phyloP scores from a whole-genome alignment of 2,797 vertebrate genomes.

The Margarornis squamiger region DNA sequence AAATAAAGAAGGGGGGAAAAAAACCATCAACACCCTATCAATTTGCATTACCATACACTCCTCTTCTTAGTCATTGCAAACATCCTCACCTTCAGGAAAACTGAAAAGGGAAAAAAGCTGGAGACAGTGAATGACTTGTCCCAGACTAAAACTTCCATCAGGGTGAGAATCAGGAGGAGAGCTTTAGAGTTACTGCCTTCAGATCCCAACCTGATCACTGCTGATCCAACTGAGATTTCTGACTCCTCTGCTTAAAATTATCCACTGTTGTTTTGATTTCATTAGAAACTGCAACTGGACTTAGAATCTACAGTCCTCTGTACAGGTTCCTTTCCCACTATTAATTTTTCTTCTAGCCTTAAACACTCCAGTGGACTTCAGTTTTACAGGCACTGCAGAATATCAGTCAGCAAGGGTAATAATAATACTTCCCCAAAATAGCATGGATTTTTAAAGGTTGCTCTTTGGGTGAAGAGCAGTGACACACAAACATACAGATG shows the following conservation, averaged over 20 bases:
- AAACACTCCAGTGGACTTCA: not conserved
- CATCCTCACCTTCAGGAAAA: not conserved
- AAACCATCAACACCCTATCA: not conserved
- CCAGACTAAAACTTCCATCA: not conserved
- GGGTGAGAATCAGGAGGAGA: not conserved
- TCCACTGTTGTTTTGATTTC: not conserved
- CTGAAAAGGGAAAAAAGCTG: not conserved
- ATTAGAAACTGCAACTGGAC: not conserved
- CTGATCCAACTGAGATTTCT: not conserved
- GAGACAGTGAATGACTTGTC: not conserved
- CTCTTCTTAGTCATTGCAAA: not conserved
- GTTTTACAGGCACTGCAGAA: not conserved
- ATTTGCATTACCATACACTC: not conserved
- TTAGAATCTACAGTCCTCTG: not conserved
- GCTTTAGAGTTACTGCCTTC: not conserved
- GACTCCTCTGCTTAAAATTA: not conserved
- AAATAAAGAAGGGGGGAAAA: not conserved
- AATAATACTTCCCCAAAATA: not conserved
- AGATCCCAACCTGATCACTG: not conserved
- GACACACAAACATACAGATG: not conserved
- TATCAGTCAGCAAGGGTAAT: not conserved
- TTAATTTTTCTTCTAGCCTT: not conserved
- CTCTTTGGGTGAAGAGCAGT: not conserved
- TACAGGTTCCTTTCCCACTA: not conserved
- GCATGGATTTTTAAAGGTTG: not conserved